These are phyloP conservation scores for Melanotaenia boesemani DNA, from an alignment of 2,797 vertebrate species.

Conservation along the genomic window DNA sequence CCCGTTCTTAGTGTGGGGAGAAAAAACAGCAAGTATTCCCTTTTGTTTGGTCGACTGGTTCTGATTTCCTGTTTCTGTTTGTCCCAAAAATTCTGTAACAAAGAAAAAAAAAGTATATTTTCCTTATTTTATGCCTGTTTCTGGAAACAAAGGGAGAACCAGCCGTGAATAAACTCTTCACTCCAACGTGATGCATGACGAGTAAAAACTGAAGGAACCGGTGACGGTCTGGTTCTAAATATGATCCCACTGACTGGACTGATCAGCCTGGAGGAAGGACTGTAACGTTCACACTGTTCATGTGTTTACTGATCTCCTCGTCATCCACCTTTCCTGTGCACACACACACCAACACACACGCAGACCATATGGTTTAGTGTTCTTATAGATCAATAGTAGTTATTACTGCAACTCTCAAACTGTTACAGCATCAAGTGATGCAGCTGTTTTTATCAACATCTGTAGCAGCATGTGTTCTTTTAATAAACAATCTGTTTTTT, in stretches of 20 bases:
- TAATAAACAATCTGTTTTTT: slow-evolving; percentile 78
- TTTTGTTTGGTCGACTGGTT: neutral
- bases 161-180: no score
- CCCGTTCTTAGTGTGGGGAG: no score
- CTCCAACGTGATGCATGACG: neutral
- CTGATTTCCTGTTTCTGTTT: neutral
- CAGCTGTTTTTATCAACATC: slow-evolving; percentile 55
- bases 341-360: neutral
- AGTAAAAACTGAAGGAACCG: neutral
- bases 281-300: no score
- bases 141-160: slow-evolving; percentile 11
- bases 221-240: no score
- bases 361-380: slow-evolving; percentile 39
- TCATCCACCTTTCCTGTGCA: slow-evolving; percentile 22
- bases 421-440: slow-evolving; percentile 31
- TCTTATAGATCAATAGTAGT: slow-evolving; percentile 27
- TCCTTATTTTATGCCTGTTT: neutral
- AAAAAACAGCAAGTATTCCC: no score
- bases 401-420: slow-evolving; percentile 34
- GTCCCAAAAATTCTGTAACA: neutral
- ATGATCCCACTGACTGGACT: no score
- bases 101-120: neutral
- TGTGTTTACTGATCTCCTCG: slow-evolving; percentile 7
- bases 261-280: no score
- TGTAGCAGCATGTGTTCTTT: slow-evolving; percentile 73